A percentile compares a stretch with the other conserved stretches of the same genome.
Evolutionary conservation across 2,888 invertebrate species (phyloP).

Genomic region (Sympetrum striolatum): DNA sequence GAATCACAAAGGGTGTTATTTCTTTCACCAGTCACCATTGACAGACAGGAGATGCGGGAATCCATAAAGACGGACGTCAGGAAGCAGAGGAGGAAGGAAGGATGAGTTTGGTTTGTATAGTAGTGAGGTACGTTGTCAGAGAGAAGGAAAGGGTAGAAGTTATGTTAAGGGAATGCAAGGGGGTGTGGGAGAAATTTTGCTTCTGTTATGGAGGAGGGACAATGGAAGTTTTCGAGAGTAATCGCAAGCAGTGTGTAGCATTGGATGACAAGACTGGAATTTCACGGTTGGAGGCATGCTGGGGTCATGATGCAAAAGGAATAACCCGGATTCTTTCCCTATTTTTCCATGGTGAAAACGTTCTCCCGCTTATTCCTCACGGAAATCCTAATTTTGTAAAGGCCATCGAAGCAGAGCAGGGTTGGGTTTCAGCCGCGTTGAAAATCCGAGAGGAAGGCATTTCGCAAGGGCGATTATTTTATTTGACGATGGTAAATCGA

Average conservation of each 20-base stretch:
- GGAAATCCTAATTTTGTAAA: neutral
- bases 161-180: neutral
- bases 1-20: slow-evolving; percentile 40
- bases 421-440: neutral
- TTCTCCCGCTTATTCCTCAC: neutral
- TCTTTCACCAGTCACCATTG: slow-evolving; percentile 27
- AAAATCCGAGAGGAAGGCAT: neutral
- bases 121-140: neutral
- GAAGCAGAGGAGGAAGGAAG: neutral
- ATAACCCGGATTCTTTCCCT: neutral
- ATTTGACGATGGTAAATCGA: neutral
- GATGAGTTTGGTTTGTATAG: neutral
- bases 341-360: neutral
- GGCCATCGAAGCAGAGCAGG: neutral
- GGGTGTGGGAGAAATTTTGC: neutral
- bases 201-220: slow-evolving; percentile 17
- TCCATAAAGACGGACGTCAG: neutral
- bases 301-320: slow-evolving; percentile 1
- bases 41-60: slow-evolving; percentile 26
- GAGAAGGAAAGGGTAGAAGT: neutral
- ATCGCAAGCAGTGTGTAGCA: slow-evolving; percentile 1
- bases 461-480: neutral
- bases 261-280: slow-evolving; percentile 30
- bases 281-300: slow-evolving; percentile 9
- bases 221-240: slow-evolving; percentile 34